Conservation (phyloP, 2,113 vertebrate genomes). For the Chloroceryle aenea region DNA sequence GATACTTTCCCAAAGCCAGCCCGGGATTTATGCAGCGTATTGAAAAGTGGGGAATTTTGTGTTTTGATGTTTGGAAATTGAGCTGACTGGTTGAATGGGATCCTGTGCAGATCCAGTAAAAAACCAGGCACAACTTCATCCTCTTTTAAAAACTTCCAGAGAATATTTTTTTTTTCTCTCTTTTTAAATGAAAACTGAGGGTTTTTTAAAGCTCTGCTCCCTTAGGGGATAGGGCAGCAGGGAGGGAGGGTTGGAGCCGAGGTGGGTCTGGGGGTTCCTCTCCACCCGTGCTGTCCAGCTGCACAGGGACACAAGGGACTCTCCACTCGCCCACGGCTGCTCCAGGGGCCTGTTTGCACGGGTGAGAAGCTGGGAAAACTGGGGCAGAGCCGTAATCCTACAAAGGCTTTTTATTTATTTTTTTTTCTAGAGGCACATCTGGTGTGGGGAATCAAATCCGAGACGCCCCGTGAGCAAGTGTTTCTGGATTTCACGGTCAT, state of each 20-base stretch:
- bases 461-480: neutral
- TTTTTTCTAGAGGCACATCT: neutral
- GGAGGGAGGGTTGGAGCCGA: neutral
- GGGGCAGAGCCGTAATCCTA: neutral
- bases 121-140: neutral
- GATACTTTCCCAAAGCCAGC: neutral
- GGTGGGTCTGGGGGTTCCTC: neutral
- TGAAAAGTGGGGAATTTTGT: neutral
- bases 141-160: neutral
- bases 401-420: neutral
- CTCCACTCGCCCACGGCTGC: neutral
- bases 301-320: neutral
- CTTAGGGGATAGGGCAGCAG: too few relatives aligned
- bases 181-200: neutral
- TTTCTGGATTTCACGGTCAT: neutral
- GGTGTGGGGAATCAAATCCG: neutral
- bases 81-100: neutral
- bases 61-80: neutral
- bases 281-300: neutral
- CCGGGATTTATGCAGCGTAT: neutral
- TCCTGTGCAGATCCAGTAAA: neutral
- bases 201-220: neutral
- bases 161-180: neutral
- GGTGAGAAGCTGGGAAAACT: neutral
- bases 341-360: neutral